Evolutionary conservation across 2,888 invertebrate genomes (phyloP).

Genomic region (Amblyteles armatorius): DNA sequence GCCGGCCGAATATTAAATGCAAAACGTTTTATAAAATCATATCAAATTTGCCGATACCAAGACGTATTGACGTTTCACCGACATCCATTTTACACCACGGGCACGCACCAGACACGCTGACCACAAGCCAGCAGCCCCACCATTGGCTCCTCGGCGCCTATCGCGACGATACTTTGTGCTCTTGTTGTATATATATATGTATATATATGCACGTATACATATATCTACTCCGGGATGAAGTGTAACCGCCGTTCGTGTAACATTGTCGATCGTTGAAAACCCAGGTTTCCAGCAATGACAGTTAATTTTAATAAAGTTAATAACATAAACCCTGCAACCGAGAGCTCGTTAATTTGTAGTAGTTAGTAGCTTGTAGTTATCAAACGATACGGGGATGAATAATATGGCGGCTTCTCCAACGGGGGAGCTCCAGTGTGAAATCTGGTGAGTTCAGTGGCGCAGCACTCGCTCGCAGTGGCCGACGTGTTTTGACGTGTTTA

Average conservation of each 20-base stretch:
- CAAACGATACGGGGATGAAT: not conserved
- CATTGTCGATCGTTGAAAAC: not conserved
- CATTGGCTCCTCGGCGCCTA: conserved; percentile 22
- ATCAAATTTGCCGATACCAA: conserved; percentile 74
- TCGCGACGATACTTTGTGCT: conserved; percentile 14
- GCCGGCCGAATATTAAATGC: conserved; percentile 10
- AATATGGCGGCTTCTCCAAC: conserved; percentile 31
- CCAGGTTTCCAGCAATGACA: not conserved
- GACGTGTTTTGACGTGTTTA: not conserved
- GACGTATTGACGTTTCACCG: conserved; percentile 83
- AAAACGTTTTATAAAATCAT: conserved; percentile 76
- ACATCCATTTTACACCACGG: conserved; percentile 81
- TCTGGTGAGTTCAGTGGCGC: conserved; percentile 24
- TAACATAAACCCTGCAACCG: not conserved
- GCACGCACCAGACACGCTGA: conserved; percentile 69
- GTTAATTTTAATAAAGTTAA: not conserved
- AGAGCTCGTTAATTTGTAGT: not conserved
- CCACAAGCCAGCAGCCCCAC: conserved; percentile 39
- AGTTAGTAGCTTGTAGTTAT: not conserved
- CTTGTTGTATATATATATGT: not conserved
- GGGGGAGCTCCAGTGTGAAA: not conserved
- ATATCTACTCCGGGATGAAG: not conserved
- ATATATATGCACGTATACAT: not conserved
- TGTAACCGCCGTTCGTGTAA: not conserved
- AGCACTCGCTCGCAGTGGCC: not conserved